Conservation (phyloP, 2,797 vertebrate species). For the Lepus townsendii region DNA sequence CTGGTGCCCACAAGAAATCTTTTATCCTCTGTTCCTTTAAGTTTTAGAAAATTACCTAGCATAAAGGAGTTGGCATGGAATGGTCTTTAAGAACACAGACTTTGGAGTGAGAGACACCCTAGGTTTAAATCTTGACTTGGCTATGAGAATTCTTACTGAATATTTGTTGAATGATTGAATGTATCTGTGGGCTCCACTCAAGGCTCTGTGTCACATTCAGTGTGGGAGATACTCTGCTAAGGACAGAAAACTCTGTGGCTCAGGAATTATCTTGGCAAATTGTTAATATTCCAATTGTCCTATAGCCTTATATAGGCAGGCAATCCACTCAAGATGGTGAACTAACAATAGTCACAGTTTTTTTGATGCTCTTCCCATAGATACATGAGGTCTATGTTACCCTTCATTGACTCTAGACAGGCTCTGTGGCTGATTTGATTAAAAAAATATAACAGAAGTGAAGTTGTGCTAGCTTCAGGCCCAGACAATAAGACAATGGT, state of each 20-base stretch:
- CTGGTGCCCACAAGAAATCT: neutral
- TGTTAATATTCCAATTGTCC: slow-evolving; percentile 14
- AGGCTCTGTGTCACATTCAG: neutral
- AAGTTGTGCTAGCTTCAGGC: neutral
- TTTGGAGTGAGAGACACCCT: neutral
- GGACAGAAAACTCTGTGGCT: neutral
- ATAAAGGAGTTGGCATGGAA: neutral
- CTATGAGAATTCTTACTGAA: slow-evolving; percentile 7
- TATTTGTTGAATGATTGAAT: slow-evolving; percentile 9
- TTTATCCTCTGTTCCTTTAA: slow-evolving; percentile 4
- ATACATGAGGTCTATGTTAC: neutral
- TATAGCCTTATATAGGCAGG: neutral
- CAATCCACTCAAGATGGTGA: neutral
- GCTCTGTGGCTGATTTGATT: neutral
- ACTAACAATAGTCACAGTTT: neutral
- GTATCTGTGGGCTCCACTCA: neutral
- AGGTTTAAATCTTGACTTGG: slow-evolving; percentile 34
- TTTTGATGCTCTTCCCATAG: neutral
- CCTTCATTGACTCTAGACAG: neutral
- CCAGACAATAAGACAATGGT: neutral
- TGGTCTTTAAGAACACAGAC: neutral
- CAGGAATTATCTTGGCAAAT: neutral
- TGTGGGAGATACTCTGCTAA: neutral
- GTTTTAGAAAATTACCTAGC: slow-evolving; percentile 43
- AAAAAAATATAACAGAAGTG: neutral